phyloP scores from a whole-genome alignment of 2,113 vertebrate genomes.

The Plecotus auritus region DNA sequence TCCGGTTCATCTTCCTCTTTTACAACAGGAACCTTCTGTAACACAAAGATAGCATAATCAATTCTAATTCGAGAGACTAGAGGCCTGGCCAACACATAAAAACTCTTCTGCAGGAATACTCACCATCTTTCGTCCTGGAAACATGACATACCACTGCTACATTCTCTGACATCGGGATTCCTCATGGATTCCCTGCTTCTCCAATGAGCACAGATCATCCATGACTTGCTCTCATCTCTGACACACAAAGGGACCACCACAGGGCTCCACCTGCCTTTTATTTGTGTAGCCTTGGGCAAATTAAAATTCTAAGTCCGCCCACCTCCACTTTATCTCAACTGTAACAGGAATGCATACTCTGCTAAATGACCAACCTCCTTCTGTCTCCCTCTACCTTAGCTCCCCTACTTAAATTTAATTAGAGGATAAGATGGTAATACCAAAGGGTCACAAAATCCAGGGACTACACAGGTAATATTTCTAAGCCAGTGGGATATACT shows the following conservation, averaged over 20 bases:
- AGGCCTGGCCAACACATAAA: background rate
- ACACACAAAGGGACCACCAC: background rate
- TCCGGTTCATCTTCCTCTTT: constrained; percentile 97
- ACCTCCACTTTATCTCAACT: background rate
- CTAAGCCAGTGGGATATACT: background rate
- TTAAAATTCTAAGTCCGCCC: background rate
- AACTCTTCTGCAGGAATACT: background rate
- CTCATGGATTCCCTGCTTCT: background rate
- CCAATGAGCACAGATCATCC: background rate
- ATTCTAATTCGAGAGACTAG: background rate
- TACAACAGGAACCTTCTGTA: constrained; percentile 89
- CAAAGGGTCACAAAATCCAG: background rate
- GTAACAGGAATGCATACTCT: background rate
- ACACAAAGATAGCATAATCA: constrained; percentile 42
- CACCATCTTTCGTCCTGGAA: background rate
- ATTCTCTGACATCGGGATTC: background rate
- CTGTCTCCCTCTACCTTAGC: background rate
- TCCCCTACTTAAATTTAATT: background rate
- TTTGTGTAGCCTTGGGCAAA: background rate
- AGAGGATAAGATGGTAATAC: background rate
- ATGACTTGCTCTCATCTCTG: background rate
- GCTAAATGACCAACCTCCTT: background rate
- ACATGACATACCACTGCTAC: background rate
- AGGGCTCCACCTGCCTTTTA: background rate
- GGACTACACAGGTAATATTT: background rate